Conservation (phyloP, 2,113 vertebrate genomes). For the Cricetomys ansorgei region DNA sequence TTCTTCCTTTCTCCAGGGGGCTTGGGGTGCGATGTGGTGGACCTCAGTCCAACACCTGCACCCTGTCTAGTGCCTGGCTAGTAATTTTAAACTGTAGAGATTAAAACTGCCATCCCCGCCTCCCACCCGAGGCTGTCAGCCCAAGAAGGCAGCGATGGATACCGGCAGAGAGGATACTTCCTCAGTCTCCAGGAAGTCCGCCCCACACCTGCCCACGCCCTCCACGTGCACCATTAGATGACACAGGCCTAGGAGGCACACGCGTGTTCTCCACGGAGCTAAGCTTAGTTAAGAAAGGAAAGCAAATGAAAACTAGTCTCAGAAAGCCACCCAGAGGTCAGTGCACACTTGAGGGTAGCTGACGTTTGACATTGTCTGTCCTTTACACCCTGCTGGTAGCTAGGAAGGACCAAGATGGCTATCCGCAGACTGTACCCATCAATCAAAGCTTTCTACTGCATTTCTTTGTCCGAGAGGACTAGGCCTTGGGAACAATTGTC, state of each 20-base stretch:
- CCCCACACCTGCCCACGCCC: neutral
- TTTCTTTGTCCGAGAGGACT: neutral
- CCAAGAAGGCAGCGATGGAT: neutral
- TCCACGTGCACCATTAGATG: rapidly evolving
- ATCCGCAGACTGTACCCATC: neutral
- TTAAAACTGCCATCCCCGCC: neutral
- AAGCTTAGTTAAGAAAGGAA: neutral
- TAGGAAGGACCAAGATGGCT: neutral
- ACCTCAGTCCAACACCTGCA: rapidly evolving
- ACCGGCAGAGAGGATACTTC: no score
- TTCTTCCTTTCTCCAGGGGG: neutral
- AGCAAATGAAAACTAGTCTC: neutral
- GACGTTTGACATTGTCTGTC: neutral
- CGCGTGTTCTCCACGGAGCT: neutral
- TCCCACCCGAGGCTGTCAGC: neutral
- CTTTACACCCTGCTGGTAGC: rapidly evolving
- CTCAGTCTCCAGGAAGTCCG: neutral
- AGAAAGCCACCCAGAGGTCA: neutral
- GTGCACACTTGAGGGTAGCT: neutral
- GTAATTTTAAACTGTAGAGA: neutral
- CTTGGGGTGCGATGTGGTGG: neutral
- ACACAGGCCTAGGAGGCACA: neutral
- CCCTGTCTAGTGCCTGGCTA: rapidly evolving
- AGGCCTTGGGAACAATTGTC: neutral
- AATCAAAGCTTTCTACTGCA: neutral